phyloP scores from a whole-genome alignment of 2,797 vertebrate genomes.

The Chiloscyllium punctatum region DNA sequence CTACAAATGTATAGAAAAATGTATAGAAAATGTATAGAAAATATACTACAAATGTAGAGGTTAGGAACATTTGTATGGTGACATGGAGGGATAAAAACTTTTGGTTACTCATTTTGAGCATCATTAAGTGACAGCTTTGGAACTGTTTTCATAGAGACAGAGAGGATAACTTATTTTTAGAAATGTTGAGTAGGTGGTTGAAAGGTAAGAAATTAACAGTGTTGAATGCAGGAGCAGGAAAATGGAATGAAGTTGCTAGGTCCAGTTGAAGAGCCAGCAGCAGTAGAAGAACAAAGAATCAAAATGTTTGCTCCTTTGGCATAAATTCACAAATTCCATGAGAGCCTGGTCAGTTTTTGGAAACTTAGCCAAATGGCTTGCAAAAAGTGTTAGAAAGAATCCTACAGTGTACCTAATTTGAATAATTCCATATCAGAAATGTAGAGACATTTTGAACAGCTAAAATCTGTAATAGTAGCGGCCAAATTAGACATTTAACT shows the following conservation, averaged over 20 bases:
- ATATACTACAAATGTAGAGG: neutral
- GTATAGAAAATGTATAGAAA: neutral
- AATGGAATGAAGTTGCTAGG: neutral
- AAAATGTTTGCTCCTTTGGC: neutral
- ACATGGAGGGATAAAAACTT: neutral
- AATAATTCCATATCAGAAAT: neutral
- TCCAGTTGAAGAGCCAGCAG: neutral
- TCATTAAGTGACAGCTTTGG: neutral
- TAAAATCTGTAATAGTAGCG: neutral
- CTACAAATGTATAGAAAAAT: neutral
- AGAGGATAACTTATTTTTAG: neutral
- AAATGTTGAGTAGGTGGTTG: neutral
- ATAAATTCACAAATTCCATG: neutral
- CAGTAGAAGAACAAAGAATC: too few species aligned
- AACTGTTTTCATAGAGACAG: neutral
- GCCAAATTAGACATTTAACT: neutral
- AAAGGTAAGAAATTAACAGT: neutral
- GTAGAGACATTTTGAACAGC: neutral
- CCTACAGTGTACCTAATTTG: neutral
- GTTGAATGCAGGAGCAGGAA: neutral
- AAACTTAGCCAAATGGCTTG: neutral
- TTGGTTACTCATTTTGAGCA: neutral
- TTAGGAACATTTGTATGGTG: neutral
- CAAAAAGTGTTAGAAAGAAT: neutral
- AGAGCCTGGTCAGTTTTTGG: neutral